These are phyloP conservation scores for Calephelis perditalis DNA, from an alignment of 2,888 invertebrate genomes.

Conservation along the genomic window DNA sequence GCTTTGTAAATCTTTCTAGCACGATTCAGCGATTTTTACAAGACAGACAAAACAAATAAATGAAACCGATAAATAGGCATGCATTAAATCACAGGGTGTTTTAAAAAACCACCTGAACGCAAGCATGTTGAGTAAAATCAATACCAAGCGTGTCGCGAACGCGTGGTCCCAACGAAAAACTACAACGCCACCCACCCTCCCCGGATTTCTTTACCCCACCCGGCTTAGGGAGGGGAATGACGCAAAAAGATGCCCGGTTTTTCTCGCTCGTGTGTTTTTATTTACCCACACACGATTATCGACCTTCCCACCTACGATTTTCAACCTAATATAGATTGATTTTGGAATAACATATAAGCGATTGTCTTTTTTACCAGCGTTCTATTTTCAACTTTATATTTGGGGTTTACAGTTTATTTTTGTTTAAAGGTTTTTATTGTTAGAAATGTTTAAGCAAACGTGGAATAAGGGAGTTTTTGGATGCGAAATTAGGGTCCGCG, in stretches of 20 bases:
- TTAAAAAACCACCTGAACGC: conserved; percentile 51
- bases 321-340: conserved; percentile 32
- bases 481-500: conserved; percentile 51
- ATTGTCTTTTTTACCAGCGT: conserved; percentile 46
- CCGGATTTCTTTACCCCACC: conserved; percentile 66
- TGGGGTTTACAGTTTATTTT: conserved; percentile 31
- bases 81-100: conserved; percentile 10
- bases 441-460: conserved; percentile 54
- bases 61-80: no score
- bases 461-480: conserved; percentile 58
- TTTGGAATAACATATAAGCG: conserved; percentile 51
- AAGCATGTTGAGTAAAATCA: conserved; percentile 71
- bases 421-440: conserved; percentile 27
- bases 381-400: conserved; percentile 34
- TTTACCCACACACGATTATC: conserved; percentile 48
- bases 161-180: conserved; percentile 76
- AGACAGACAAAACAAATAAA: no score
- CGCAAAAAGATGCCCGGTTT: conserved; percentile 71
- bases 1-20: no score
- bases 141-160: conserved; percentile 70
- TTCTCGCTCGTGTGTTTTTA: conserved; percentile 57
- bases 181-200: conserved; percentile 51
- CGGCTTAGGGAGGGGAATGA: conserved; percentile 37
- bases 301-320: conserved; percentile 26
- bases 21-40: no score